Evolutionary conservation across 92 coral and sea anemone genomes (phyloP), one percentile per base, ranked within the genome.

Genomic region (Siderastrea radians): DNA sequence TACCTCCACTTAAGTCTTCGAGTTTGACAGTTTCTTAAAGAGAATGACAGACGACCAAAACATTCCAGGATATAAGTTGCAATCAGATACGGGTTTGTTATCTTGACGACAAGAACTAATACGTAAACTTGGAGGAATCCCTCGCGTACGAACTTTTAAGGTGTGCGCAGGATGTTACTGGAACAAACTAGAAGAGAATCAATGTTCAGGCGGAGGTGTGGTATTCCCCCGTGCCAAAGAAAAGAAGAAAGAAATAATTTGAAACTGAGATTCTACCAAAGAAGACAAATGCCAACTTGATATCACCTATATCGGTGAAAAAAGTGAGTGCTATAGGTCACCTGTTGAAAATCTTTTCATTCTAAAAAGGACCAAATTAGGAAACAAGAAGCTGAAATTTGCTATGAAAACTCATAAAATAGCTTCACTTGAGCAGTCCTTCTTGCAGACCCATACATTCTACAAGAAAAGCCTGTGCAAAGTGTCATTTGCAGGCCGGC

Each of bases 401-500:
- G 80, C 70, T 3, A 43, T 3, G 66, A 82, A 89, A 75, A 62
- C 19, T 75, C 68, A 74, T 58, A 86, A 77, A 47, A 63, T 76
- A 57, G 62, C 46, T 65, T 78, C 82, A 52, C 84, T 86, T 47
- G 84, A 87, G 84, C 72, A 79, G 75, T 71, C 86, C 57, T 79
- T 86, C 54, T 79, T 79, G 4, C 49, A 51, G 16, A 71, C 88
- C 92, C 45, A n/a, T 88, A n/a, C 89, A 89, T 75, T 50, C 72
- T 26, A 67, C 71, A 48, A 61, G 92, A 55, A 55, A 89, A 74
- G 92, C 92, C 38, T 89, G 92, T 59, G 52, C 92, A 47, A 88
- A 82, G 64, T 82, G 89, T 55, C 89, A 89, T 65, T 64, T 88
- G 48, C 83, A 84, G 48, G 83, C 77, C 12, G 84, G 92, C 50